Percentiles rank a stretch among this genome's conserved stretches.
phyloP scores from a whole-genome alignment of 2,113 vertebrate species.

The Oryzias celebensis region DNA sequence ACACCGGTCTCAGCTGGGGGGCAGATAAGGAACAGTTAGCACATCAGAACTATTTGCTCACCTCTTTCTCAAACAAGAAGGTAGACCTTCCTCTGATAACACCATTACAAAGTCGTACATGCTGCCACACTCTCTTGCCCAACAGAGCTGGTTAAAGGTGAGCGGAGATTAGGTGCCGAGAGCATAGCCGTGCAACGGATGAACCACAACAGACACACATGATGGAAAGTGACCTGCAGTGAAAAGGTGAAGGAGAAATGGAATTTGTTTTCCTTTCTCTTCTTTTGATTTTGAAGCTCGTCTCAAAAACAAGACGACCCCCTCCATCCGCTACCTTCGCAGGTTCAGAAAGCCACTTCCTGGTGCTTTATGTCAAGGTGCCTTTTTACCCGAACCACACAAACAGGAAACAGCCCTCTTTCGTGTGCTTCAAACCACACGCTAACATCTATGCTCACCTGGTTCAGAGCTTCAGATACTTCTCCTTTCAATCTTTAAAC shows the following conservation, averaged over 20 bases:
- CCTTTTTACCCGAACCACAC: constrained; percentile 47
- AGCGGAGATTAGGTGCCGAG: constrained; percentile 9
- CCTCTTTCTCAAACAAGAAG: constrained; percentile 72
- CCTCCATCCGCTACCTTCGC: constrained; percentile 37
- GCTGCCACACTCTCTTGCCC: constrained; percentile 57
- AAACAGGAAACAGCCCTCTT: constrained; percentile 77
- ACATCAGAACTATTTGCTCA: constrained; percentile 69
- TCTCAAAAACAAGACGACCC: constrained; percentile 40
- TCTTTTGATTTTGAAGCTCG: constrained; percentile 8
- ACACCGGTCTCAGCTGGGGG: constrained; percentile 51
- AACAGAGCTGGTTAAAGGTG: constrained; percentile 63
- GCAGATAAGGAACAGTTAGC: constrained; percentile 64
- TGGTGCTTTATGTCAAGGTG: constrained; percentile 61
- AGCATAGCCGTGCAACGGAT: constrained; percentile 21
- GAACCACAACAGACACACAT: constrained; percentile 41
- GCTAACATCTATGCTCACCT: constrained; percentile 21
- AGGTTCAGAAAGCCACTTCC: constrained; percentile 76
- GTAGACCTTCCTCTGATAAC: constrained; percentile 60
- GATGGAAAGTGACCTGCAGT: constrained; percentile 48
- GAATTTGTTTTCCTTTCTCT: constrained; percentile 40
- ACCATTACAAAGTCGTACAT: constrained; percentile 66
- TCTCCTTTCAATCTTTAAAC: background rate
- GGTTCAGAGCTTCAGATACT: constrained; percentile 35
- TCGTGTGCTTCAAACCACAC: constrained; percentile 55
- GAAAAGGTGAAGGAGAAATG: constrained; percentile 42